Conservation (phyloP, 2,888 invertebrate genomes). For the Acrocera orbiculus region DNA sequence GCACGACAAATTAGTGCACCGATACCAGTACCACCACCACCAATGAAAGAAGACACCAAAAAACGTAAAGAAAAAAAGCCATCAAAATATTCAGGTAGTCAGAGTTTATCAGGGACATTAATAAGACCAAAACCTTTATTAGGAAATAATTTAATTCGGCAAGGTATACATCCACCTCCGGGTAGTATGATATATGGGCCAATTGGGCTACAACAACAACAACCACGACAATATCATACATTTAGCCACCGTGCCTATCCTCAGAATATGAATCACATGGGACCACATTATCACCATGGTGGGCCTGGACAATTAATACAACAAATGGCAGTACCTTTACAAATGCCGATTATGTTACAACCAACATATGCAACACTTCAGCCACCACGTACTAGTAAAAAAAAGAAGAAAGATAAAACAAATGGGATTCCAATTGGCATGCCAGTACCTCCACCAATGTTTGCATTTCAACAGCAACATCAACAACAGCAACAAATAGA, state of each 20-base stretch:
- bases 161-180: constrained; percentile 22
- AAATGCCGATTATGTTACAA: constrained; percentile 33
- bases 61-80: constrained; percentile 38
- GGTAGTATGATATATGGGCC: constrained; percentile 33
- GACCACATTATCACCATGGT: constrained; percentile 19
- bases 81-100: constrained; percentile 27
- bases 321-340: constrained; percentile 25
- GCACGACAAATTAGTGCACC: constrained; percentile 68
- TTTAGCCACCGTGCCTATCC: constrained; percentile 30
- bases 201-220: constrained; percentile 13
- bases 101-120: constrained; percentile 30
- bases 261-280: constrained; percentile 14
- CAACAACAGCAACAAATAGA: constrained; percentile 39
- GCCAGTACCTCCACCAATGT: constrained; percentile 35
- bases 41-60: constrained; percentile 48
- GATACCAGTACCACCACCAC: constrained; percentile 69
- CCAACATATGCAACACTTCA: constrained; percentile 45
- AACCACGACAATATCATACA: constrained; percentile 34
- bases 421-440: constrained; percentile 31
- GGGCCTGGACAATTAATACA: constrained; percentile 26
- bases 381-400: constrained; percentile 38
- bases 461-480: constrained; percentile 29
- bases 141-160: constrained; percentile 23
- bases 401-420: constrained; percentile 32
- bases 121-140: constrained; percentile 31